Conservation (phyloP, 23 tunicate species). For the Styela plicata region DNA sequence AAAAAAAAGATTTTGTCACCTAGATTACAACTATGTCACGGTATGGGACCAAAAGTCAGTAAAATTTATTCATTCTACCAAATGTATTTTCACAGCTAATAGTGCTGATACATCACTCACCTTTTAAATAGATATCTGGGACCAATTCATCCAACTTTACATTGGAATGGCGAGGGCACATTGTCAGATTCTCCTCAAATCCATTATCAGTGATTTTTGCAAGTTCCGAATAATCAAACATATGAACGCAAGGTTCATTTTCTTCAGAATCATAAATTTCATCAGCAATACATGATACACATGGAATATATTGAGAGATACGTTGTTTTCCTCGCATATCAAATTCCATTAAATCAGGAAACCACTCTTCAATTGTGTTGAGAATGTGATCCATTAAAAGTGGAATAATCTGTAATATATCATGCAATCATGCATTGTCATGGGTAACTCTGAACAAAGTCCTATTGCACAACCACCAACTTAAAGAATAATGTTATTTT, state of each 20-base stretch:
- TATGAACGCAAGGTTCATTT: background rate
- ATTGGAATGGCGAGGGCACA: background rate
- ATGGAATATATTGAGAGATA: slow-evolving; percentile 50
- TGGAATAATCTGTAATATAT: slow-evolving; percentile 10
- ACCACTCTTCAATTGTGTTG: slow-evolving; percentile 59
- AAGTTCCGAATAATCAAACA: background rate
- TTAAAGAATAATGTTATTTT: too few species aligned
- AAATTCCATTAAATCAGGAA: slow-evolving; percentile 42
- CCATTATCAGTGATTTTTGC: background rate
- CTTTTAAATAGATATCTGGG: background rate
- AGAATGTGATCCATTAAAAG: slow-evolving; percentile 57
- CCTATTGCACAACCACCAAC: too few species aligned
- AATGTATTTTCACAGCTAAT: too few species aligned
- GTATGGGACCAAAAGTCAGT: too few species aligned
- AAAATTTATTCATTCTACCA: too few species aligned
- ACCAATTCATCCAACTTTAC: background rate
- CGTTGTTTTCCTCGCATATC: slow-evolving; percentile 38
- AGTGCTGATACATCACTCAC: too few species aligned
- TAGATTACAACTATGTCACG: too few species aligned
- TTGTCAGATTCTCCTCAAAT: background rate
- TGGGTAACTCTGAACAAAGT: too few species aligned
- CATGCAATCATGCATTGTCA: too few species aligned
- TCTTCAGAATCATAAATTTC: background rate
- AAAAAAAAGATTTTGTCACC: too few species aligned
- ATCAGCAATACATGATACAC: slow-evolving; percentile 31